Conservation (phyloP, 2,797 vertebrate genomes). For the Linurgus olivaceus region DNA sequence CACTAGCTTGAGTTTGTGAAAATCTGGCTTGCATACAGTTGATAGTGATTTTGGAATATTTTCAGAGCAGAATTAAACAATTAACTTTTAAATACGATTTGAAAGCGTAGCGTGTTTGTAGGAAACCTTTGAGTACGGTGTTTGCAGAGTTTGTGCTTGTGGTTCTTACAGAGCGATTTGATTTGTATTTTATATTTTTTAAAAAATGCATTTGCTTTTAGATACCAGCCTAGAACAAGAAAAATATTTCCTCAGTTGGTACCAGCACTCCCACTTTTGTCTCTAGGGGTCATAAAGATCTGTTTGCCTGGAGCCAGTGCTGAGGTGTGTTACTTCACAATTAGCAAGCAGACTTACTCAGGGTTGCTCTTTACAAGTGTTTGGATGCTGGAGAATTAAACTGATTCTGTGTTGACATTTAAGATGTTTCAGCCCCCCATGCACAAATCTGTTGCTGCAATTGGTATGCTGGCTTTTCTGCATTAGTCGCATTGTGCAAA, state of each 20-base stretch:
- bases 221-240: background rate
- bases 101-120: background rate
- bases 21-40: background rate
- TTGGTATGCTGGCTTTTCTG: background rate
- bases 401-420: background rate
- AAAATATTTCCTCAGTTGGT: background rate
- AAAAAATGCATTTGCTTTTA: background rate
- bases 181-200: background rate
- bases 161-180: background rate
- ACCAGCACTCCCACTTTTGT: background rate
- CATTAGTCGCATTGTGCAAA: background rate
- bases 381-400: background rate
- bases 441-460: background rate
- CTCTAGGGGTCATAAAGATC: background rate
- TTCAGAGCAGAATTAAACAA: slow-evolving; percentile 45
- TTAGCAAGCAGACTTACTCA: background rate
- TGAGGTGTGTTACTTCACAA: background rate
- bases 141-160: background rate
- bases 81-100: background rate
- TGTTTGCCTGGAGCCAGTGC: background rate
- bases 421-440: background rate
- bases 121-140: background rate
- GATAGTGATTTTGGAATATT: slow-evolving; percentile 36
- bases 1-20: background rate
- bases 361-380: background rate